Percentiles rank a stretch among this genome's conserved stretches.
These are phyloP conservation scores for Drosophila erecta DNA, from an alignment of 1,140 invertebrate genomes.

Conservation along the genomic window DNA sequence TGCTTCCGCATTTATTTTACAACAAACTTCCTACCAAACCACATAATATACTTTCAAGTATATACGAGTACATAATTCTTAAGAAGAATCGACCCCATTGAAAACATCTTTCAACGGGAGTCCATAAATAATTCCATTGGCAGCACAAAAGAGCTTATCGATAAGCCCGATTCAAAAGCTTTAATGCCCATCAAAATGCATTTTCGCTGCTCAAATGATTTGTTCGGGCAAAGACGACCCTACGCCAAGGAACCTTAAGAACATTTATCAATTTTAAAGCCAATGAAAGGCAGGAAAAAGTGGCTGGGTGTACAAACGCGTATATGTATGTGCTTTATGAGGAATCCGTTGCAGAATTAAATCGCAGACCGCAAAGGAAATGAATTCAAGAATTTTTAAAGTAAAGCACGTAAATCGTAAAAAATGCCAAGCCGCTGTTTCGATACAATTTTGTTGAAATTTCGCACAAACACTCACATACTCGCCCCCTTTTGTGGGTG, in stretches of 20 bases:
- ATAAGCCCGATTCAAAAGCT: slow-evolving; percentile 59
- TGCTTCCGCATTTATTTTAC: slow-evolving; percentile 14
- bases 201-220: slow-evolving; percentile 44
- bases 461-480: slow-evolving; percentile 52
- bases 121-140: slow-evolving; percentile 63
- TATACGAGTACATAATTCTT: background rate
- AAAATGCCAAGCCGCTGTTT: slow-evolving; percentile 40
- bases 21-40: slow-evolving; percentile 8
- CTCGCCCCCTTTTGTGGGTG: slow-evolving; percentile 13
- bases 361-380: slow-evolving; percentile 38
- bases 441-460: slow-evolving; percentile 56
- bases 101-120: slow-evolving; percentile 21
- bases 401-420: slow-evolving; percentile 66
- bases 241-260: background rate
- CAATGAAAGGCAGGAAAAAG: slow-evolving; percentile 32
- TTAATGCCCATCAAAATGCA: slow-evolving; percentile 71
- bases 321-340: background rate
- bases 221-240: slow-evolving; percentile 16
- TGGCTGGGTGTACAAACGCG: background rate
- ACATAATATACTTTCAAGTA: background rate
- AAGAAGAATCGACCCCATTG: slow-evolving; percentile 1
- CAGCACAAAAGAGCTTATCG: slow-evolving; percentile 59
- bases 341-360: slow-evolving; percentile 45
- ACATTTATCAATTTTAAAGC: slow-evolving; percentile 76
- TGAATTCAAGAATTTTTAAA: slow-evolving; percentile 39